Evolutionary conservation across 2,888 invertebrate genomes (phyloP).

Genomic region (Diarsia rubi): DNA sequence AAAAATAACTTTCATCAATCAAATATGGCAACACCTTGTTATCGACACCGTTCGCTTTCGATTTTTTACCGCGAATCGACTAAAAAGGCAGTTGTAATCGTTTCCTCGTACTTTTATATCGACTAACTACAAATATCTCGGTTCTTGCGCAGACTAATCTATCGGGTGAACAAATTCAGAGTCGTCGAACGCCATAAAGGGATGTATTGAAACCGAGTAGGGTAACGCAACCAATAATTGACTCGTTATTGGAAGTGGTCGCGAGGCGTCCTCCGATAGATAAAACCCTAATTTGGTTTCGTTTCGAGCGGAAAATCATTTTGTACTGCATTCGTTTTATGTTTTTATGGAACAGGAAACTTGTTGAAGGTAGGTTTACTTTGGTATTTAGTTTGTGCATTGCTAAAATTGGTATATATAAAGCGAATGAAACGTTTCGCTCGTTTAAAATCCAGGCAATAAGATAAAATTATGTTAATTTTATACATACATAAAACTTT

Average conservation of each 20-base stretch:
- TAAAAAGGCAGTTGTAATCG: constrained; percentile 63
- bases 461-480: constrained; percentile 53
- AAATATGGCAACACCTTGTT: constrained; percentile 64
- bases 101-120: constrained; percentile 70
- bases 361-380: constrained; percentile 10
- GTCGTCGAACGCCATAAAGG: constrained; percentile 66
- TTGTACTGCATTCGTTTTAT: constrained; percentile 43
- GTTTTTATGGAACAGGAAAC: constrained; percentile 24
- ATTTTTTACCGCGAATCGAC: constrained; percentile 62
- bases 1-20: constrained; percentile 56
- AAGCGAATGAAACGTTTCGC: constrained; percentile 16
- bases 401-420: constrained; percentile 29
- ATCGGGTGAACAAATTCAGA: constrained; percentile 71
- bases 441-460: constrained; percentile 30
- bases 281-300: constrained; percentile 57
- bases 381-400: not conserved
- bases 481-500: constrained; percentile 51
- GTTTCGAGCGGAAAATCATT: constrained; percentile 51
- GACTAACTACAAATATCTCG: constrained; percentile 66
- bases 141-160: constrained; percentile 68
- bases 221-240: constrained; percentile 78
- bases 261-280: constrained; percentile 49
- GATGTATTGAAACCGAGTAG: constrained; percentile 72
- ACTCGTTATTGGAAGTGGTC: constrained; percentile 77
- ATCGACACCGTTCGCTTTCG: constrained; percentile 60